Evolutionary conservation across 2,888 invertebrate genomes (phyloP).

Genomic region (Operophtera brumata): DNA sequence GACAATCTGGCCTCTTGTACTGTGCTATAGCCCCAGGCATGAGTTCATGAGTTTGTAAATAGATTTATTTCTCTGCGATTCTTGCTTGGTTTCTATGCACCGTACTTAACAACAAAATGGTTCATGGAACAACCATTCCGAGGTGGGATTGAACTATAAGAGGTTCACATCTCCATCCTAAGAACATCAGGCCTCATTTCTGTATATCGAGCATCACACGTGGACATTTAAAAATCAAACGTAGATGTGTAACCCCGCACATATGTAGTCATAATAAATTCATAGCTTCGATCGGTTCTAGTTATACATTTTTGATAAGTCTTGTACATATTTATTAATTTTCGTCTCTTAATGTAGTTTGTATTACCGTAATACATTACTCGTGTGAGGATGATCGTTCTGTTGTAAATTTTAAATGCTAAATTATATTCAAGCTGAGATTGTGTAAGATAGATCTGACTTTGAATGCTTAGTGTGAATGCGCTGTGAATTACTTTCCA

Average conservation of each 20-base stretch:
- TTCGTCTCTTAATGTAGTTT: conserved; percentile 47
- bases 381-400: conserved; percentile 27
- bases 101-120: too few relatives aligned
- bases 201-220: conserved; percentile 21
- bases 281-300: conserved; percentile 23
- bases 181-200: conserved; percentile 9
- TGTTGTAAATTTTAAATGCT: conserved; percentile 32
- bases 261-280: conserved; percentile 24
- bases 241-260: conserved; percentile 6
- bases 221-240: conserved; percentile 27
- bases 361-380: conserved; percentile 41
- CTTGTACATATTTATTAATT: conserved; percentile 55
- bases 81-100: too few relatives aligned
- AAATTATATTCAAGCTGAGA: conserved; percentile 40
- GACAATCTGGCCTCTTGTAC: too few relatives aligned
- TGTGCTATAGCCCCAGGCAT: too few relatives aligned
- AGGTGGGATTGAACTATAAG: too few relatives aligned
- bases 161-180: neutral
- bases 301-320: conserved; percentile 36
- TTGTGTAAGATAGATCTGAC: conserved; percentile 50
- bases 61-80: too few relatives aligned
- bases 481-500: conserved; percentile 36
- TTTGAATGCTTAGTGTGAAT: conserved; percentile 39
- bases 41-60: too few relatives aligned
- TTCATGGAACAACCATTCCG: too few relatives aligned